These are phyloP conservation scores for Megaceryle alcyon DNA, from an alignment of 2,797 vertebrate species.

Conservation along the genomic window DNA sequence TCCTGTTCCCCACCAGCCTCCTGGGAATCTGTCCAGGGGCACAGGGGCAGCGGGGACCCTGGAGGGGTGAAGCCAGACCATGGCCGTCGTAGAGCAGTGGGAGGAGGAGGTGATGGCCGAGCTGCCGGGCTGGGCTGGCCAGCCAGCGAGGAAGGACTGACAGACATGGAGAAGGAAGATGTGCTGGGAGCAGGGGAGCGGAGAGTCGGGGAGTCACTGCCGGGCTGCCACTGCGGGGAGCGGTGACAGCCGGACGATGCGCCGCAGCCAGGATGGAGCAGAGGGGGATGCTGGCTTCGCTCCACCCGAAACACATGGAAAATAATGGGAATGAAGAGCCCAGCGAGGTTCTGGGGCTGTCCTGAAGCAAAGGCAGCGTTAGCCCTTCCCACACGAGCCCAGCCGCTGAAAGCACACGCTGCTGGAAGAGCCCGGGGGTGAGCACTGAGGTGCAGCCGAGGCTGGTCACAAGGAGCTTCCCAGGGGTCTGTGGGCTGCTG, in stretches of 20 bases:
- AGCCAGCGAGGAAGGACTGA: neutral
- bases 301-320: rapidly evolving
- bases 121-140: neutral
- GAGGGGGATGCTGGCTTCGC: rapidly evolving
- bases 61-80: rapidly evolving
- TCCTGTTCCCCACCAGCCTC: neutral
- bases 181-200: neutral
- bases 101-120: neutral
- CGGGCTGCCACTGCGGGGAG: neutral
- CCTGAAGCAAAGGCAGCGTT: neutral
- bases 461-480: rapidly evolving
- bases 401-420: rapidly evolving
- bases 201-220: neutral
- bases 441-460: rapidly evolving
- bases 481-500: neutral
- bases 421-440: neutral
- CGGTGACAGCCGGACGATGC: rapidly evolving
- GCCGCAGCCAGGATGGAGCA: neutral
- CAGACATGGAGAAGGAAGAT: neutral
- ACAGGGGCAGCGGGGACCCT: neutral
- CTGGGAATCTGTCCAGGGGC: neutral
- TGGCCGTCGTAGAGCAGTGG: rapidly evolving
- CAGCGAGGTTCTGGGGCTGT: neutral
- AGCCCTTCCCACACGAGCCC: neutral
- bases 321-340: rapidly evolving